Evolutionary conservation across 2,888 invertebrate species (phyloP).

Genomic region (Epirrhoe tristata): DNA sequence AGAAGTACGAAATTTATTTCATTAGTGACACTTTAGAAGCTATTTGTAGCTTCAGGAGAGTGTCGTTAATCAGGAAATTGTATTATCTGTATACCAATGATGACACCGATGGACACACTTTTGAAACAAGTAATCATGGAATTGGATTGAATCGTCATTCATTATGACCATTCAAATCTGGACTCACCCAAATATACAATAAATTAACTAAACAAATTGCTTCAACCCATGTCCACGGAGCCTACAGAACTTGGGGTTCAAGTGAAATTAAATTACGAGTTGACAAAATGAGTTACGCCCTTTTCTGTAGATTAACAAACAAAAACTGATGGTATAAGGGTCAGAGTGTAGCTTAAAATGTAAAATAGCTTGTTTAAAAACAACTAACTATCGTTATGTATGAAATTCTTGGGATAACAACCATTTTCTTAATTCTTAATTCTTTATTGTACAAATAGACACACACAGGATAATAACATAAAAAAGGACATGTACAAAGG

Average conservation of each 20-base stretch:
- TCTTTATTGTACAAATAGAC: too few relatives aligned
- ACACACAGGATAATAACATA: too few relatives aligned
- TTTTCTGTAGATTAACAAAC: conserved; percentile 85
- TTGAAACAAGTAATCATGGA: background rate
- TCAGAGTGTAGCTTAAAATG: conserved; percentile 55
- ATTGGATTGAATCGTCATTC: background rate
- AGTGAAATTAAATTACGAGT: conserved; percentile 83
- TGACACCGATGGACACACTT: background rate
- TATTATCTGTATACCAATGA: background rate
- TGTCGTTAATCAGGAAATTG: background rate
- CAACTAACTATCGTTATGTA: background rate
- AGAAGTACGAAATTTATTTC: background rate
- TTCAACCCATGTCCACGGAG: conserved; percentile 67
- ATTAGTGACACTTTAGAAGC: background rate
- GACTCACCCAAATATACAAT: conserved; percentile 62
- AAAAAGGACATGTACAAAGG: too few relatives aligned
- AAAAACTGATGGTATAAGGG: conserved; percentile 84
- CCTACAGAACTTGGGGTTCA: conserved; percentile 68
- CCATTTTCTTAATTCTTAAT: too few relatives aligned
- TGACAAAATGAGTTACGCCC: conserved; percentile 85
- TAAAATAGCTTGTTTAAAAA: conserved; percentile 11
- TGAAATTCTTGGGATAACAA: too few relatives aligned
- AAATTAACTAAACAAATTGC: conserved; percentile 74
- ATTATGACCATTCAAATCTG: conserved; percentile 48
- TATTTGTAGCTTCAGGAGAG: background rate